Evolutionary conservation across 1,140 invertebrate genomes (phyloP), one percentile per base, ranked within the genome.

Genomic region (Oreohelix idahoensis): DNA sequence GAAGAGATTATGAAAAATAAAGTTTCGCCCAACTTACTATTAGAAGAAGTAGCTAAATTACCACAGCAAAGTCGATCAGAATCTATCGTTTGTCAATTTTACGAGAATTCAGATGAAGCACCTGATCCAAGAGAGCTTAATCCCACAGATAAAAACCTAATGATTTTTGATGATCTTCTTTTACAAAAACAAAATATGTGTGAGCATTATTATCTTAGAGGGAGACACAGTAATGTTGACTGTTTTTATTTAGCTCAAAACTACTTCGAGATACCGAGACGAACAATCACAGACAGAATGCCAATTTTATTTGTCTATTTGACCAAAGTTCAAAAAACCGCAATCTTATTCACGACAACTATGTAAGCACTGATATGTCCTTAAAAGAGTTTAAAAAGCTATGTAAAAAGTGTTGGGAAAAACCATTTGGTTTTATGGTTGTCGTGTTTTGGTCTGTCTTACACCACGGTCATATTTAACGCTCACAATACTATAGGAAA

Each of bases 101-200:
- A 74, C 39, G 36, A 42, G 11, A 42, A 74, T 23, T 10, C 71
- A 42, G 38, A 45, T 74, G 38, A 74, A 10, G 71, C 26, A 29
- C 36, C 71, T 26, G 71, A 42, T 29, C 71, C 71, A 15, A 71
- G 70, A 71, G 70, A 71, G 2, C 71, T 74, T 39, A 74, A 39
- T 29, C 11, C 36, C 2, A 39, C 23, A 8, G n/a, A 74, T 39
- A 1, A 8, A 74, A 39, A 26, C 39, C n/a, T n/a, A n/a, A n/a
- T n/a, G n/a, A n/a, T n/a, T n/a, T n/a, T 74, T 39, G 38, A 74
- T 74, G 71, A 74, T 74, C 23, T 74, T 74, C 29, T 74, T 8
- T 42, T 74, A 26, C 36, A 74, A 45, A 74, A 74, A 74, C 71
- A 74, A 26, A 74, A 74, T 39, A 74, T 39, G 39, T 74, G 71